phyloP scores from a whole-genome alignment of 2,888 invertebrate genomes.

The Dendrolimus pini region DNA sequence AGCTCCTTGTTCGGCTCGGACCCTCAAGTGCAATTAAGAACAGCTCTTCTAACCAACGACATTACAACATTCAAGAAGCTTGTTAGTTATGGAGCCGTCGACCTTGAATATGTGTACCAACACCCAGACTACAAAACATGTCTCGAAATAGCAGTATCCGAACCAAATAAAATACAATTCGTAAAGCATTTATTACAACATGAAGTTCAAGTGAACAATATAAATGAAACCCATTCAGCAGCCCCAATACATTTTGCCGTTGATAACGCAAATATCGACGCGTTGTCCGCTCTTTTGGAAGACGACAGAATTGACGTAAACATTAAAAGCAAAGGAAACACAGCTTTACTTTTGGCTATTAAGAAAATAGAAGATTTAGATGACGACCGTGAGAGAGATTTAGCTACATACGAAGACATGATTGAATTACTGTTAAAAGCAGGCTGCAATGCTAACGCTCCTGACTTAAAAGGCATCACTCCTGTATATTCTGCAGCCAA shows the following conservation, averaged over 20 bases:
- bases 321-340: conserved; percentile 66
- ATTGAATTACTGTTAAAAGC: conserved; percentile 71
- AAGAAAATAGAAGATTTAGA: conserved; percentile 68
- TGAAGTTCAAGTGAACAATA: conserved; percentile 78
- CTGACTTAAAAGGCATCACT: conserved; percentile 71
- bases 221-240: conserved; percentile 73
- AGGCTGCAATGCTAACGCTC: conserved; percentile 73
- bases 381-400: conserved; percentile 57
- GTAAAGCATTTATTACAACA: conserved; percentile 75
- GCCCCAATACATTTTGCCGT: conserved; percentile 82
- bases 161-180: conserved; percentile 68
- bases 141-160: conserved; percentile 75
- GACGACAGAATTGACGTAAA: conserved; percentile 68
- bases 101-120: conserved; percentile 73
- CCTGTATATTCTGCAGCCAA: conserved; percentile 79
- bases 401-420: conserved; percentile 63
- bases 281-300: conserved; percentile 62
- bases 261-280: conserved; percentile 67
- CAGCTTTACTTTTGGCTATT: conserved; percentile 69
- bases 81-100: conserved; percentile 58
- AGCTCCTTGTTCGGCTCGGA: conserved; percentile 63
- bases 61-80: conserved; percentile 68
- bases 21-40: conserved; percentile 66
- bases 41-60: conserved; percentile 72
- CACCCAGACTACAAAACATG: conserved; percentile 78